phyloP scores from a whole-genome alignment of 1,140 invertebrate genomes.

The Drosophila leontia region DNA sequence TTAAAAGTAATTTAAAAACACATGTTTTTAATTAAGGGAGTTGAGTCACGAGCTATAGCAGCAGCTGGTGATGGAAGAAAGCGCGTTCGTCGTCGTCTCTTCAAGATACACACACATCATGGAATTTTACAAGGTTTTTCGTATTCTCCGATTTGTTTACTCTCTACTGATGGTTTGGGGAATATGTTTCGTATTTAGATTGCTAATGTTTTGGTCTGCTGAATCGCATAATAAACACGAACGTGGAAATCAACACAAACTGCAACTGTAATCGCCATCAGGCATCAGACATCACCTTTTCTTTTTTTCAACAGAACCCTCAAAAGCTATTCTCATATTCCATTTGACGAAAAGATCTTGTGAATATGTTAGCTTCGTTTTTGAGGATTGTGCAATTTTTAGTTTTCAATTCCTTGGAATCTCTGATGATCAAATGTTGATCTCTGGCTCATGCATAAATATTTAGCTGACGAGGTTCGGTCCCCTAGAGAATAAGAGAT shows the following conservation, averaged over 20 bases:
- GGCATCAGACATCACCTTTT: constrained; percentile 3
- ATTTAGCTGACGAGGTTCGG: constrained; percentile 50
- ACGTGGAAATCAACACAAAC: constrained; percentile 6
- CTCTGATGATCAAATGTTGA: constrained; percentile 46
- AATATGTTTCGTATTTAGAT: constrained; percentile 19
- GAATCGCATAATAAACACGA: constrained; percentile 57
- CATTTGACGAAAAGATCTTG: constrained; percentile 12
- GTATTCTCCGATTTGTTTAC: constrained; percentile 11
- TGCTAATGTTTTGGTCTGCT: constrained; percentile 69
- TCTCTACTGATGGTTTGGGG: not conserved
- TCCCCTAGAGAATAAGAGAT: not conserved
- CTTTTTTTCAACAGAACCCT: constrained; percentile 29
- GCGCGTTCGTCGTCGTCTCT: not conserved
- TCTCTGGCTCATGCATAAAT: constrained; percentile 71
- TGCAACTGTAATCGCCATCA: constrained; percentile 15
- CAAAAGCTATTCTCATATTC: constrained; percentile 3
- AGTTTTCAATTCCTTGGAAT: constrained; percentile 29
- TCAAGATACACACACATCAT: constrained; percentile 17
- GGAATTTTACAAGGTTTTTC: constrained; percentile 21
- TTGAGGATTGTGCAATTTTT: constrained; percentile 46
- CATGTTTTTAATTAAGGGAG: constrained; percentile 9
- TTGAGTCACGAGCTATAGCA: constrained; percentile 1
- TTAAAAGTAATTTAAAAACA: constrained; percentile 15
- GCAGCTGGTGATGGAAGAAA: constrained; percentile 5
- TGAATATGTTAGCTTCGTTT: constrained; percentile 15